Evolutionary conservation across 2,113 vertebrate species (phyloP).

Genomic region (Condylura cristata): DNA sequence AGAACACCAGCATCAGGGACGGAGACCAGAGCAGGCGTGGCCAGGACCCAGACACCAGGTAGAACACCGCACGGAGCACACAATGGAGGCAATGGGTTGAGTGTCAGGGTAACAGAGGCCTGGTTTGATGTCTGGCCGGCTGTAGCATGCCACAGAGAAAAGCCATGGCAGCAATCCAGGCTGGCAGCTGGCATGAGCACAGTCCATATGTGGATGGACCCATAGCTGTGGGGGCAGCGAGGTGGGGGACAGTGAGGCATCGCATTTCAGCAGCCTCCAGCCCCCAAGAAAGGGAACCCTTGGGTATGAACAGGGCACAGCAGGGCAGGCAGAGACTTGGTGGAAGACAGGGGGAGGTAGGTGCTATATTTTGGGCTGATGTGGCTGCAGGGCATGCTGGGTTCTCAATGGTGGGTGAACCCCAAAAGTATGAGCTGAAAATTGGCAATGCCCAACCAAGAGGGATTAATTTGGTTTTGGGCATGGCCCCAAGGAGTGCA

Average conservation of each 20-base stretch:
- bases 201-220: not conserved
- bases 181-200: not conserved
- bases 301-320: not conserved
- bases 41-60: not conserved
- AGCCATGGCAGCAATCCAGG: not conserved
- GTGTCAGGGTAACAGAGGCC: not conserved
- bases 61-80: not conserved
- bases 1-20: not conserved
- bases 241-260: not conserved
- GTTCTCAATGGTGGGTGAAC: conserved; percentile 8
- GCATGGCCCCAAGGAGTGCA: conserved; percentile 32
- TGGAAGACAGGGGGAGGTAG: not conserved
- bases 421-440: conserved; percentile 39
- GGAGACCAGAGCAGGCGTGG: not conserved
- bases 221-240: not conserved
- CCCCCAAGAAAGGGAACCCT: not conserved
- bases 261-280: not conserved
- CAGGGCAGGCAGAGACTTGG: not conserved
- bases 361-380: not conserved
- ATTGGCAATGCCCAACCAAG: not conserved
- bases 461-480: conserved; percentile 38
- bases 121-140: not conserved
- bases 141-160: not conserved
- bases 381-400: not conserved
- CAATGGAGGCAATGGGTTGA: not conserved